Evolutionary conservation across 2,888 invertebrate species (phyloP).

Genomic region (Cataglyphis rosenhaueri): DNA sequence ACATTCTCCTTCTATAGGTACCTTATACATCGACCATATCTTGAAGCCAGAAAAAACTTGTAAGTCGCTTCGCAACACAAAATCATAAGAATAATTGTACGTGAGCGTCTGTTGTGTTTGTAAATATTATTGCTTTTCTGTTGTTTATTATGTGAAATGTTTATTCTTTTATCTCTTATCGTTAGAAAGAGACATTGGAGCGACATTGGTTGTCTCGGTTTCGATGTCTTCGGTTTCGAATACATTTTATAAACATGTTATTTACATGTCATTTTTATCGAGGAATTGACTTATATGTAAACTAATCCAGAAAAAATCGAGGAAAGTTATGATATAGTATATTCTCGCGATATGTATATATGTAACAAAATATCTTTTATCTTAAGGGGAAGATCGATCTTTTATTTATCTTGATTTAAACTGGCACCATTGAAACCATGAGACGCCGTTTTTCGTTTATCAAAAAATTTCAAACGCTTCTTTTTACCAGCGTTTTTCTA

Average conservation of each 20-base stretch:
- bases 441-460: background rate
- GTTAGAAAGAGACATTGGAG: background rate
- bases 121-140: background rate
- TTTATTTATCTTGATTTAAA: background rate
- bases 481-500: slow-evolving; percentile 7
- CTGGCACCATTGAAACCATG: slow-evolving; percentile 16
- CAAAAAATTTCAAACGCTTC: background rate
- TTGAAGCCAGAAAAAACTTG: background rate
- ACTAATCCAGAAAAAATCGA: background rate
- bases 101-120: background rate
- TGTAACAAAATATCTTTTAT: slow-evolving; percentile 1
- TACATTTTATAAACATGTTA: slow-evolving; percentile 7
- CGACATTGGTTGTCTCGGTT: background rate
- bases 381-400: slow-evolving; percentile 6
- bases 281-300: background rate
- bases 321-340: background rate
- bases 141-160: slow-evolving; percentile 11
- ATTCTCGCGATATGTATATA: background rate
- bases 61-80: background rate
- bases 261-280: background rate
- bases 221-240: background rate
- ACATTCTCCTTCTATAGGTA: background rate
- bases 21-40: background rate
- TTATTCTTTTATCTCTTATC: background rate
- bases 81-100: background rate